A percentile compares a stretch with the other conserved stretches of the same genome.
Conservation (phyloP, 2,888 invertebrate species). For the Pristionchus japonicus region DNA sequence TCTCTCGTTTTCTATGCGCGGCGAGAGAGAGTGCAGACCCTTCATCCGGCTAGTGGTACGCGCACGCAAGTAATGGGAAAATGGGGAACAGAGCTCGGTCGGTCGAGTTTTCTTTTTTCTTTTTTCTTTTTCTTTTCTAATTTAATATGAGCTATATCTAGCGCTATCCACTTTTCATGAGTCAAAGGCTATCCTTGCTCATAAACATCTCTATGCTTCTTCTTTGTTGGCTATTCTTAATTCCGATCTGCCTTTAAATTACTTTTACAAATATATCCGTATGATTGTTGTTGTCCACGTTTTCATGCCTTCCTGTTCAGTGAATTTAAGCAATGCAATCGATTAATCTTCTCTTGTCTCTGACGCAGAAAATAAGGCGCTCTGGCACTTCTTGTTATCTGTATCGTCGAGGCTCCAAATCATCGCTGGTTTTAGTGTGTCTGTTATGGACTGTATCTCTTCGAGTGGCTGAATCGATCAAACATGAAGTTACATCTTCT, state of each 20-base stretch:
- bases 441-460: constrained; percentile 19
- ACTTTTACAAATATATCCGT: background rate
- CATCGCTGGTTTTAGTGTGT: background rate
- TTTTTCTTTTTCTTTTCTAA: too few species aligned
- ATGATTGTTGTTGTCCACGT: background rate
- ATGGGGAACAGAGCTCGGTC: too few species aligned
- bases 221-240: too few species aligned
- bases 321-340: background rate
- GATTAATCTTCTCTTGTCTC: background rate
- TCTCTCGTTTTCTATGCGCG: too few species aligned
- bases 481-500: background rate
- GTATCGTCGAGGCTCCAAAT: background rate
- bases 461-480: constrained; percentile 29
- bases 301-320: background rate
- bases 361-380: background rate
- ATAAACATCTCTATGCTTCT: too few species aligned
- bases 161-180: too few species aligned
- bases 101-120: too few species aligned
- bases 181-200: too few species aligned
- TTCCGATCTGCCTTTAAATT: background rate
- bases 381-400: background rate
- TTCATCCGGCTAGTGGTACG: too few species aligned
- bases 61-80: too few species aligned
- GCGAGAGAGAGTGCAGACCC: too few species aligned
- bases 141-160: too few species aligned